These are phyloP conservation scores for Cerceris rybyensis DNA, from an alignment of 2,888 invertebrate species.

Conservation along the genomic window DNA sequence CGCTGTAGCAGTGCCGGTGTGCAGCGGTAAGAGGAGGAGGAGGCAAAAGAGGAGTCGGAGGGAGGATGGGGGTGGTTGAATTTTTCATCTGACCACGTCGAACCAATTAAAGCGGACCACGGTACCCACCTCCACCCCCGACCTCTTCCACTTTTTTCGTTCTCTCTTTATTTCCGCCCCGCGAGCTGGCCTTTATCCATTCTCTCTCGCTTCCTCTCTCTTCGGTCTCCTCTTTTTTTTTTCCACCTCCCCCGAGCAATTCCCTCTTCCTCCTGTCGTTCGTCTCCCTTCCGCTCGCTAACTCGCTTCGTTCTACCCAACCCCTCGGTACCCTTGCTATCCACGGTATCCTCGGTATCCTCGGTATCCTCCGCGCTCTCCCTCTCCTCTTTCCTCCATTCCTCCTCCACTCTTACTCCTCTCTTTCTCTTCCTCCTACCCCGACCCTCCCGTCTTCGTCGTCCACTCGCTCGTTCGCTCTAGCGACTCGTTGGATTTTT, in stretches of 20 bases:
- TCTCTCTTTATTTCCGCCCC: constrained; percentile 72
- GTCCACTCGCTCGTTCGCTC: constrained; percentile 59
- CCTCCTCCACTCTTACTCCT: constrained; percentile 12
- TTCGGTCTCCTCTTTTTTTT: constrained; percentile 25
- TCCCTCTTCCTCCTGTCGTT: constrained; percentile 35
- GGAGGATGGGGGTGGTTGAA: constrained; percentile 73
- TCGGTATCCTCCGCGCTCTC: constrained; percentile 29
- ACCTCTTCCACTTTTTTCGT: constrained; percentile 70
- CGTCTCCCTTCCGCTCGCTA: constrained; percentile 42
- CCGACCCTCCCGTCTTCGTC: constrained; percentile 35
- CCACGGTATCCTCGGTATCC: constrained; percentile 51
- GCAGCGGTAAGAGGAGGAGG: constrained; percentile 41
- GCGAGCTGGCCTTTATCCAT: constrained; percentile 68
- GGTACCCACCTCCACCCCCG: constrained; percentile 70
- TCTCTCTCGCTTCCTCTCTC: constrained; percentile 49
- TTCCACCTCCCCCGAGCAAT: constrained; percentile 11
- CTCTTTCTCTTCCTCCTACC: constrained; percentile 1
- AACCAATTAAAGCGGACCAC: constrained; percentile 80
- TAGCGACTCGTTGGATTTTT: constrained; percentile 78
- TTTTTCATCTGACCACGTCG: constrained; percentile 81
- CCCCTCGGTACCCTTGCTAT: constrained; percentile 36
- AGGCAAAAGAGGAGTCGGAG: constrained; percentile 50
- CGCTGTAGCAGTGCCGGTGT: constrained; percentile 4
- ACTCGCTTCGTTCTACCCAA: constrained; percentile 39
- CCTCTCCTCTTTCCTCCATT: constrained; percentile 29